phyloP scores from a whole-genome alignment of 35 echinoderm and acorn worm genomes.

The Chiridota heheva region DNA sequence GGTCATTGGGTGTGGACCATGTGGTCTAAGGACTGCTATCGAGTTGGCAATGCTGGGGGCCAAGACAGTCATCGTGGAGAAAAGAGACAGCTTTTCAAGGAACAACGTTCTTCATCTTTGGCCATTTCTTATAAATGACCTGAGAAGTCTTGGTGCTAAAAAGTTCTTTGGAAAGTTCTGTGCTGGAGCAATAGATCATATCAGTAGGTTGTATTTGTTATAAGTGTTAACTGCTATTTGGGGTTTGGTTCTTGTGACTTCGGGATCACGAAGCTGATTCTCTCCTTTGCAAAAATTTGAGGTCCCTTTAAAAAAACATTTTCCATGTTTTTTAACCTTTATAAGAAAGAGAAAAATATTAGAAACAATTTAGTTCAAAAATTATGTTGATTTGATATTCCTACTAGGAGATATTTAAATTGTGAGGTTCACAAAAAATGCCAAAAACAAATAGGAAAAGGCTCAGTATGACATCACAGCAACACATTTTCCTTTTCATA shows the following conservation, averaged over 20 bases:
- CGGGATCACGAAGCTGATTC: neutral
- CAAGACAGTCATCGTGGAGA: slow-evolving; percentile 84
- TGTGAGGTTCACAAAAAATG: no score
- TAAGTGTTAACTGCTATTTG: neutral
- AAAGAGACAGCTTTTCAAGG: slow-evolving; percentile 72
- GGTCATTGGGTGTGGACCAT: slow-evolving; percentile 85
- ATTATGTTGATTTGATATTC: no score
- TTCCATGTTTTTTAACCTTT: neutral
- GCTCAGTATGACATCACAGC: no score
- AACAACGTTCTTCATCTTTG: slow-evolving; percentile 98
- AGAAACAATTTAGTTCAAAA: no score
- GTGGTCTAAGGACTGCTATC: slow-evolving; percentile 81
- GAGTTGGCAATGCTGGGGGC: slow-evolving; percentile 85
- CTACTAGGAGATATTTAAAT: no score
- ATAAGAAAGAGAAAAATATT: no score
- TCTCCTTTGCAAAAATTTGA: neutral
- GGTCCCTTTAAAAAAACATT: neutral
- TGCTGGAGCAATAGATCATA: slow-evolving; percentile 94
- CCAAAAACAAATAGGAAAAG: no score
- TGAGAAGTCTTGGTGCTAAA: slow-evolving; percentile 84
- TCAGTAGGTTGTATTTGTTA: slow-evolving; percentile 74
- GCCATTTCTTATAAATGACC: slow-evolving; percentile 93
- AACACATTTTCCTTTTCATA: no score
- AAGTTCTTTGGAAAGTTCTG: slow-evolving; percentile 98
- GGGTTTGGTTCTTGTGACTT: neutral